Conservation (phyloP, 2,797 vertebrate species). For the Glyptemys insculpta region DNA sequence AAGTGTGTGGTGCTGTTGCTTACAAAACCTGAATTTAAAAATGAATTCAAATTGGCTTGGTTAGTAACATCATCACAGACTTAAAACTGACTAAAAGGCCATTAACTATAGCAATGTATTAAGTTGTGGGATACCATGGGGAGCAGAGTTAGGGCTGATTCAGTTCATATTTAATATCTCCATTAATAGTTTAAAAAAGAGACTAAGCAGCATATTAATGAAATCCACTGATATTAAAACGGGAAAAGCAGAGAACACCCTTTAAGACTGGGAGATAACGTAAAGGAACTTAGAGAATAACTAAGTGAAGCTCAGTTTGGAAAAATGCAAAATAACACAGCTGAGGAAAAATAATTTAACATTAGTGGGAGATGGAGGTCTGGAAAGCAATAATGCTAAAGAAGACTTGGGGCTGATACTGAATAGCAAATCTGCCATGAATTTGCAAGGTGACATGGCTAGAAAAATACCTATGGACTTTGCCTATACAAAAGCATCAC, state of each 20-base stretch:
- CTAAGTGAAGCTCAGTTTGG: constrained; percentile 3
- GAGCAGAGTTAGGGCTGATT: background rate
- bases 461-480: background rate
- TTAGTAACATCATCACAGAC: background rate
- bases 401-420: background rate
- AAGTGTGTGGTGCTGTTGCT: background rate
- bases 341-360: background rate
- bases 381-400: background rate
- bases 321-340: background rate
- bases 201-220: background rate
- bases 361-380: constrained; percentile 4
- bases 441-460: background rate
- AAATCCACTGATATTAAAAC: background rate
- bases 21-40: background rate
- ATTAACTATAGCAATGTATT: background rate
- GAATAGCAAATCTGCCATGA: background rate
- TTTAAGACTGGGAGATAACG: too few species aligned
- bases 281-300: constrained; percentile 1
- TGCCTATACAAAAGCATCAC: background rate
- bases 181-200: background rate
- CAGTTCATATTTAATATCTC: background rate
- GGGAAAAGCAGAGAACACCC: background rate
- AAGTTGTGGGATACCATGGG: background rate
- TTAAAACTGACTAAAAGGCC: constrained; percentile 12
- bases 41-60: background rate